Conservation (phyloP, 2,888 invertebrate species). For the Drosophila colorata region DNA sequence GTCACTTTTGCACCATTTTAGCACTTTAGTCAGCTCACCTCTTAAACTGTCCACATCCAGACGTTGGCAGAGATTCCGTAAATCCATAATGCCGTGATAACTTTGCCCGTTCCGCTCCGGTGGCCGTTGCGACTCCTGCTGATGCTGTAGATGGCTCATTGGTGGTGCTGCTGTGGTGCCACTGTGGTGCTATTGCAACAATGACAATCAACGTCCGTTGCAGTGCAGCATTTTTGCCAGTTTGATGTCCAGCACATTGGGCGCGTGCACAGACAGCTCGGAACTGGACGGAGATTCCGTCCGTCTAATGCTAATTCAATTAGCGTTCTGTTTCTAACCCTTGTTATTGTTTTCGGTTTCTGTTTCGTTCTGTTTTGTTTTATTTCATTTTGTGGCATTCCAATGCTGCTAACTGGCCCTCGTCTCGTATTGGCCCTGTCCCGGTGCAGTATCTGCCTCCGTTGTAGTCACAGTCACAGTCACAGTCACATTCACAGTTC, state of each 20-base stretch:
- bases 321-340: constrained; percentile 33
- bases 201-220: constrained; percentile 59
- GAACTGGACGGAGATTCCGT: constrained; percentile 28
- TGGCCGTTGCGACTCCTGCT: constrained; percentile 21
- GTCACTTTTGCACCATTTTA: too few species aligned
- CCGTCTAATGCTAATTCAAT: constrained; percentile 50
- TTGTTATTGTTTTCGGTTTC: background rate
- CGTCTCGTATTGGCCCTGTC: constrained; percentile 25
- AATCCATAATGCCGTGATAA: constrained; percentile 73
- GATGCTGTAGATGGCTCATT: constrained; percentile 26
- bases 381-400: constrained; percentile 23
- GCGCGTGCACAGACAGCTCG: constrained; percentile 18
- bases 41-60: constrained; percentile 81
- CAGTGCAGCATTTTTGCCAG: constrained; percentile 67
- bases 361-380: background rate
- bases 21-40: constrained; percentile 58
- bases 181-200: constrained; percentile 9
- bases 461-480: background rate
- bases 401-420: constrained; percentile 50
- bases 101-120: constrained; percentile 4
- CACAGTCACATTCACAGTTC: background rate
- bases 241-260: constrained; percentile 33
- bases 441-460: too few species aligned
- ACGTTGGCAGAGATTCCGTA: constrained; percentile 82
- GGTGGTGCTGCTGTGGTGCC: background rate